phyloP scores from a whole-genome alignment of 1,140 invertebrate species.

The Penaeus japonicus region DNA sequence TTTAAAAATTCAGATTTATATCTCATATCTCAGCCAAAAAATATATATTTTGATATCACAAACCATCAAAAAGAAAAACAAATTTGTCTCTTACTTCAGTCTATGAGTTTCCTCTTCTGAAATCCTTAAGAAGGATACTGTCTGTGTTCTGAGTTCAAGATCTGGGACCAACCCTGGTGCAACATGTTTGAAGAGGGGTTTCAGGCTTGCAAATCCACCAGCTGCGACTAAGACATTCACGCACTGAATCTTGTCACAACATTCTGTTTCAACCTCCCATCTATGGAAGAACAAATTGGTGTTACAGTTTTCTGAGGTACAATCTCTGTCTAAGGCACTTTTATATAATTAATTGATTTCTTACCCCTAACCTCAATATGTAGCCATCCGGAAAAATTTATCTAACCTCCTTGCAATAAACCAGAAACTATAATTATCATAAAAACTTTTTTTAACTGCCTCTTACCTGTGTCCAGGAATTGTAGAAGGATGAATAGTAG shows the following conservation, averaged over 20 bases:
- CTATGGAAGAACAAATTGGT: background rate
- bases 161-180: background rate
- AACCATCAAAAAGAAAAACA: no score
- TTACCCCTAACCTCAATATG: no score
- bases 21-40: no score
- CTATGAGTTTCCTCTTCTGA: background rate
- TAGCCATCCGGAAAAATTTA: no score
- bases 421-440: background rate
- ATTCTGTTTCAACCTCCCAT: background rate
- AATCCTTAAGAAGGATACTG: background rate
- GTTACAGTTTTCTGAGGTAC: background rate
- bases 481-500: background rate
- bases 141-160: background rate
- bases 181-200: background rate
- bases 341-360: no score
- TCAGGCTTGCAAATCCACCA: constrained; percentile 1
- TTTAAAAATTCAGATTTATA: no score
- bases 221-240: background rate
- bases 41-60: no score
- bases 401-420: background rate
- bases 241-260: background rate
- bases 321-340: background rate
- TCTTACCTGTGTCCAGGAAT: background rate
- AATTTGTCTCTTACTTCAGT: background rate
- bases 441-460: background rate